Evolutionary conservation across 2,797 vertebrate species (phyloP).

Genomic region (Pipistrellus pipistrellus): DNA sequence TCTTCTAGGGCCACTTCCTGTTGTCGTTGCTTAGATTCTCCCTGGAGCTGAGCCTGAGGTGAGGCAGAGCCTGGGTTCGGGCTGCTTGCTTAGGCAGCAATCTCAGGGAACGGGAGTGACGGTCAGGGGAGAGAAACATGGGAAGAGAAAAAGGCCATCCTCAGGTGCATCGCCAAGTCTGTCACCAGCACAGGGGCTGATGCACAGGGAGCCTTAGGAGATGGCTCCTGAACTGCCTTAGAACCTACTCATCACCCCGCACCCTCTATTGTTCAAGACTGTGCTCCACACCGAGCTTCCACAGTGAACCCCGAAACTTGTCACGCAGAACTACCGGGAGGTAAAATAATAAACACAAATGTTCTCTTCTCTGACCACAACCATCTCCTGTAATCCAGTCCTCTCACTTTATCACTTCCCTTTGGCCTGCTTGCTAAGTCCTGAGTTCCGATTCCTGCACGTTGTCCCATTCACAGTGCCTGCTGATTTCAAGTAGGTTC

Average conservation of each 20-base stretch:
- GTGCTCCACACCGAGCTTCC: background rate
- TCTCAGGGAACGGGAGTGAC: background rate
- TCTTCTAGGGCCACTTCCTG: background rate
- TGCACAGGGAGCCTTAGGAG: background rate
- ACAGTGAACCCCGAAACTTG: background rate
- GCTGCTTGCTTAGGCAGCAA: background rate
- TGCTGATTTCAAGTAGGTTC: background rate
- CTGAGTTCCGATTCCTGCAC: background rate
- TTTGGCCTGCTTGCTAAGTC: background rate
- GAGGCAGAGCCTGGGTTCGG: background rate
- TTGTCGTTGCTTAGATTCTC: background rate
- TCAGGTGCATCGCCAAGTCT: accelerated
- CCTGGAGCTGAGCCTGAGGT: background rate
- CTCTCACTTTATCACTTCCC: background rate
- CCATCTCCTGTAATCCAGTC: background rate
- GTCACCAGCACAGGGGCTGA: background rate
- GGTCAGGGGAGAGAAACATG: background rate
- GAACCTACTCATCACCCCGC: background rate
- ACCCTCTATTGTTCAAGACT: background rate
- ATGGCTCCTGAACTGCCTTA: background rate
- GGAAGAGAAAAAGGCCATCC: background rate
- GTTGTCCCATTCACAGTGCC: background rate
- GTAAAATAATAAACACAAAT: background rate
- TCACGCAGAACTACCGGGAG: background rate
- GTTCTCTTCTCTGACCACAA: background rate